phyloP scores from a whole-genome alignment of 2,113 vertebrate genomes.

The Seriola aureovittata region DNA sequence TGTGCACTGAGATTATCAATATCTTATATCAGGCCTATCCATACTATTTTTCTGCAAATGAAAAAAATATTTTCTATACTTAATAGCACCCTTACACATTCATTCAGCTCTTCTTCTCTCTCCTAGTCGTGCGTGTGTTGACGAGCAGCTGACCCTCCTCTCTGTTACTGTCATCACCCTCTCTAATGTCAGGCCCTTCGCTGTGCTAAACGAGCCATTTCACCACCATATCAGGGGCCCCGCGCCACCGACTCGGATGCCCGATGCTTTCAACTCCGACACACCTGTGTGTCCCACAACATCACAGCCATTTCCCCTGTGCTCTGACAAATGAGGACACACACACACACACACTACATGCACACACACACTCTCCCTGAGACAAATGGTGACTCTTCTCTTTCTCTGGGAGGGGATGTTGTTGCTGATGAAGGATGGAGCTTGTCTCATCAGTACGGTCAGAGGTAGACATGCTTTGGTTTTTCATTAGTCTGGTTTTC shows the following conservation, averaged over 20 bases:
- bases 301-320: slow-evolving; percentile 75
- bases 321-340: slow-evolving; percentile 66
- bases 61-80: neutral
- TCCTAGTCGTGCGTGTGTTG: slow-evolving; percentile 76
- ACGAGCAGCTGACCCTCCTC: slow-evolving; percentile 55
- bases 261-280: slow-evolving; percentile 67
- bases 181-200: slow-evolving; percentile 80
- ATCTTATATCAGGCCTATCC: neutral
- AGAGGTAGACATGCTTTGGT: slow-evolving; percentile 28
- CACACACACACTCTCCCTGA: slow-evolving; percentile 27
- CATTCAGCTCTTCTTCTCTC: neutral
- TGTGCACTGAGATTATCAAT: neutral
- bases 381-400: slow-evolving; percentile 57
- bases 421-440: slow-evolving; percentile 42
- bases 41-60: neutral
- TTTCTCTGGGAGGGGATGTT: neutral
- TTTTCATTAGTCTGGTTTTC: slow-evolving; percentile 22
- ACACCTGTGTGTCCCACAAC: slow-evolving; percentile 82
- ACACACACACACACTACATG: slow-evolving; percentile 8
- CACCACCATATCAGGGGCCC: slow-evolving; percentile 66
- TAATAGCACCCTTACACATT: neutral
- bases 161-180: slow-evolving; percentile 87
- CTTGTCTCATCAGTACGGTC: slow-evolving; percentile 26
- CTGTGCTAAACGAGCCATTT: slow-evolving; percentile 81
- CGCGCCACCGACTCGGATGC: slow-evolving; percentile 24